Conservation (phyloP, 2,888 invertebrate species). For the Drosophila dives region DNA sequence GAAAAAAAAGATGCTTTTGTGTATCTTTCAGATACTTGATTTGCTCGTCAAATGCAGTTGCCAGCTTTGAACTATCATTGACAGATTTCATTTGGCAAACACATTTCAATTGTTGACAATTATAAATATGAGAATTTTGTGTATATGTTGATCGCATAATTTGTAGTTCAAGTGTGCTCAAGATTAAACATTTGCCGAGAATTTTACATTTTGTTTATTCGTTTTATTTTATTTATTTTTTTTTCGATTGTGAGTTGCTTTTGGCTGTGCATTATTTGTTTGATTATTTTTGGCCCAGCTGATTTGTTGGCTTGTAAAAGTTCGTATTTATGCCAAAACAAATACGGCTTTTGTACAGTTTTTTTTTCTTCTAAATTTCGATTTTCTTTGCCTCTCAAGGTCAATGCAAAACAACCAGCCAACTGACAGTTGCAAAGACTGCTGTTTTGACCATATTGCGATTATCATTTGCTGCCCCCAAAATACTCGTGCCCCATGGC, state of each 20-base stretch:
- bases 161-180: constrained; percentile 5
- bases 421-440: constrained; percentile 25
- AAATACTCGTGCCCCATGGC: constrained; percentile 33
- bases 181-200: constrained; percentile 5
- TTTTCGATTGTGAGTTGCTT: constrained; percentile 19
- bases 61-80: constrained; percentile 12
- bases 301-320: constrained; percentile 39
- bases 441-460: constrained; percentile 19
- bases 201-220: constrained; percentile 10
- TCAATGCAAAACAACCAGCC: constrained; percentile 28
- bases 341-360: constrained; percentile 10
- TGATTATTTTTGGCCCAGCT: constrained; percentile 41
- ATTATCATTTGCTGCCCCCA: constrained; percentile 19
- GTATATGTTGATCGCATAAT: constrained; percentile 2
- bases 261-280: constrained; percentile 25
- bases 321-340: constrained; percentile 56
- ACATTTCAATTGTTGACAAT: neutral
- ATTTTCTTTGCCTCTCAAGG: constrained; percentile 47
- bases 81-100: constrained; percentile 29
- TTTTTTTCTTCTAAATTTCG: constrained; percentile 11
- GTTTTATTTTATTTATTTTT: neutral
- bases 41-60: constrained; percentile 48
- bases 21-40: constrained; percentile 37
- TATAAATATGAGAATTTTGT: neutral
- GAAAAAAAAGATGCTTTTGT: constrained; percentile 8